phyloP scores from a whole-genome alignment of 2,888 invertebrate genomes.

The Chelonus formosanus region DNA sequence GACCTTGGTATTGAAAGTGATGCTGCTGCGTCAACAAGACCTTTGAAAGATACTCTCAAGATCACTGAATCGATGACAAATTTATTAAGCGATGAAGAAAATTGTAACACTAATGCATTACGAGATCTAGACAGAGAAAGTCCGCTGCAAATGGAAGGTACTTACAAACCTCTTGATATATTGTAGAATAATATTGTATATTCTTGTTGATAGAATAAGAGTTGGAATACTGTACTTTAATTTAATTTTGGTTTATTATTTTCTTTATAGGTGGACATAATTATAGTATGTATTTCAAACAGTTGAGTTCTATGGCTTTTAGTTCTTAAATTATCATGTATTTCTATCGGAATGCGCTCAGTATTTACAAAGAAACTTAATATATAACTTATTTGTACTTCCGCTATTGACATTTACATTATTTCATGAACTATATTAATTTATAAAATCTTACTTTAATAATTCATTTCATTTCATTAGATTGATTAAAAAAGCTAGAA shows the following conservation, averaged over 20 bases:
- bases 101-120: constrained; percentile 44
- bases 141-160: constrained; percentile 60
- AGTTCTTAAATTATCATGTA: constrained; percentile 36
- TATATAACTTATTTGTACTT: neutral
- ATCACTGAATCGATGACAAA: constrained; percentile 64
- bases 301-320: constrained; percentile 51
- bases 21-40: constrained; percentile 55
- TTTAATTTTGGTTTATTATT: constrained; percentile 20
- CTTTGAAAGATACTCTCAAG: constrained; percentile 58
- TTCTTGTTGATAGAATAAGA: no score
- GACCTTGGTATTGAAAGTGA: constrained; percentile 93
- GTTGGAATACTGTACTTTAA: neutral
- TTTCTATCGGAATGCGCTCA: neutral
- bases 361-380: neutral
- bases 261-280: constrained; percentile 52
- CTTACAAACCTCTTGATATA: neutral
- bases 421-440: neutral
- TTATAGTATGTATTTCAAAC: constrained; percentile 54
- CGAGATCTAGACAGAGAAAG: constrained; percentile 55
- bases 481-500: constrained; percentile 3
- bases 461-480: no score
- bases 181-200: no score
- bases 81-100: constrained; percentile 60
- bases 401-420: neutral
- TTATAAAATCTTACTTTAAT: no score